Base-by-base conservation (phyloP, 2,888 invertebrate genomes). In the Magallana nippona region DNA sequence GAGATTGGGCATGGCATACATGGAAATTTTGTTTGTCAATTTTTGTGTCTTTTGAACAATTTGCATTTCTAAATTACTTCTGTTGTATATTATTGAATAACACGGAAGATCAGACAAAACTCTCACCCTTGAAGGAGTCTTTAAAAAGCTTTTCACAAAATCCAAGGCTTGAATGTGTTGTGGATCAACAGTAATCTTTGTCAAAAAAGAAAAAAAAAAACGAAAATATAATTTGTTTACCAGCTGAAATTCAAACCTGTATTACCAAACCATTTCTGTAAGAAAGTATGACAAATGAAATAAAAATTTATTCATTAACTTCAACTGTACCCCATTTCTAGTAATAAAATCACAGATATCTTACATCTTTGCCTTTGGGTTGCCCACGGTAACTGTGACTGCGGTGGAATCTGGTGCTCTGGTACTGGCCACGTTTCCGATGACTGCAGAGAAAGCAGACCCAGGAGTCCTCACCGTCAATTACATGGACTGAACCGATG, bases 61-160 rank as follows among this genome's bases (percentile, higher is more conserved):
- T 3, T 0, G 0, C 44, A 44, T 44, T 5, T 44, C 44, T 44
- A 0, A 44, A 44, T 0, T 44, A 8, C 44, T 44, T 44, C 5
- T 44, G 8, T 8, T 0, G 8, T 44, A 44, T 0, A 0, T 44
- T 44, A 8, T 8, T 44, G 8, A 44, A 8, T 8, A 8, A 44
- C 44, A 5, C 8, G 44, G 44, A 44, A 44, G 8, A 22, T 32
- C 60, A 19, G 8, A 60, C 8, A 60, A 60, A 17, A 17, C 55
- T 85, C 91, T 89, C 88, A 93, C 93, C 89, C 93, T 89, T n/a
- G 93, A 93, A 77, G 91, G 91, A 32, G 93, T 92, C 83, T 91
- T 93, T 90, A 93, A 91, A 10, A 90, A 88, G 77, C 89, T 89
- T 19, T 92, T 88, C 0, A 93, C 88, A 78, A 87, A 89, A 83